phyloP scores from a whole-genome alignment of 2,797 vertebrate species.

The Silurus lanzhouensis region DNA sequence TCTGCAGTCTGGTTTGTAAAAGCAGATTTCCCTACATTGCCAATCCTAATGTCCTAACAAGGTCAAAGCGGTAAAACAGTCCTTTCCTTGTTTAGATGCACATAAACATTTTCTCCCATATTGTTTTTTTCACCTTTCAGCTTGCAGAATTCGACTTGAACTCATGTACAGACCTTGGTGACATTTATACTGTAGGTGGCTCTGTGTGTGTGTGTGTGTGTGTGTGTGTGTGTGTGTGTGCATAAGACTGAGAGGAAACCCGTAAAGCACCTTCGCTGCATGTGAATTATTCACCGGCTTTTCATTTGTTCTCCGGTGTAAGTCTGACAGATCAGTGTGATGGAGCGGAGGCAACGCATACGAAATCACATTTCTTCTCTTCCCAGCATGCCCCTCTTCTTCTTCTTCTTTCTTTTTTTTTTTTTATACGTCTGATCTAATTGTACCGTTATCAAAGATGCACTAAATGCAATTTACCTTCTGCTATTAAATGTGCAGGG shows the following conservation, averaged over 20 bases:
- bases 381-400: conserved; percentile 33
- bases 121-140: neutral
- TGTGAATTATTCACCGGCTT: conserved; percentile 69
- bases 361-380: conserved; percentile 42
- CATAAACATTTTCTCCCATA: neutral
- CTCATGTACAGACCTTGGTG: neutral
- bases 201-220: conserved; percentile 17
- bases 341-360: conserved; percentile 54
- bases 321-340: conserved; percentile 59
- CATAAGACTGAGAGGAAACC: conserved; percentile 8
- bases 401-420: neutral
- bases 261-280: conserved; percentile 44
- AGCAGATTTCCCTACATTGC: neutral
- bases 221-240: neutral
- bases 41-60: neutral
- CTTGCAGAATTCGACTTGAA: neutral
- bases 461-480: conserved; percentile 19
- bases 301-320: conserved; percentile 61
- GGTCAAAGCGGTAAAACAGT: neutral
- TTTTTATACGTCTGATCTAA: conserved; percentile 9
- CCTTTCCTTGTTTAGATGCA: neutral
- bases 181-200: neutral
- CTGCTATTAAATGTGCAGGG: conserved; percentile 29
- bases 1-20: neutral
- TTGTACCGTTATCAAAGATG: neutral